These are phyloP conservation scores for Triops longicaudatus DNA, from an alignment of 1,140 invertebrate species.

Conservation along the genomic window DNA sequence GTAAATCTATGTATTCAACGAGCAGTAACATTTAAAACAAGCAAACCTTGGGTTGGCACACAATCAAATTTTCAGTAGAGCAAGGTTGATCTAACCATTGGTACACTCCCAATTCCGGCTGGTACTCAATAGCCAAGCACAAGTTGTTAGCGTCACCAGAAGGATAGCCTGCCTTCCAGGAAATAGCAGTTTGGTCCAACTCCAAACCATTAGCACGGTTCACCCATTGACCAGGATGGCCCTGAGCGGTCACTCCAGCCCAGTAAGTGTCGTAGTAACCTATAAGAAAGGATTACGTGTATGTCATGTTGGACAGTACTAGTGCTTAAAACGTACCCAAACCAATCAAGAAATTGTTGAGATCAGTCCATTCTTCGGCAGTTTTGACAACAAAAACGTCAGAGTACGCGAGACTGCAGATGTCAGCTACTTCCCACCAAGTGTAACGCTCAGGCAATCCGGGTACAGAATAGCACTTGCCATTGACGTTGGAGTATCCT, in stretches of 20 bases:
- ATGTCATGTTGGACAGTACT: neutral
- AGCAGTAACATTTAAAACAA: neutral
- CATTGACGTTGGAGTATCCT: constrained; percentile 13
- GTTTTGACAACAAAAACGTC: constrained; percentile 20
- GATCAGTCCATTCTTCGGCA: neutral
- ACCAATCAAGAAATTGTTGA: constrained; percentile 26
- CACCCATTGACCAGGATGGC: constrained; percentile 23
- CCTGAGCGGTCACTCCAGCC: constrained; percentile 22
- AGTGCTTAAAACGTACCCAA: neutral
- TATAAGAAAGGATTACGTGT: neutral
- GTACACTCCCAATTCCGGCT: constrained; percentile 19
- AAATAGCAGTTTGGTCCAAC: neutral
- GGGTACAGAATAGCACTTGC: constrained; percentile 20
- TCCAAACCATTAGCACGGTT: constrained; percentile 17
- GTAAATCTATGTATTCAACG: constrained; percentile 10
- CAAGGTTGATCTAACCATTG: constrained; percentile 23
- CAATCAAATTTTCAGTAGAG: neutral
- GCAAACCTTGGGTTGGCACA: constrained; percentile 16
- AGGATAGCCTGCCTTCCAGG: constrained; percentile 20
- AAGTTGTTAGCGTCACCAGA: constrained; percentile 16
- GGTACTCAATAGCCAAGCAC: constrained; percentile 26
- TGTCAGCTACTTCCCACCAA: constrained; percentile 20
- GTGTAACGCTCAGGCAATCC: constrained; percentile 19
- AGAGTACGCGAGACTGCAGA: constrained; percentile 21
- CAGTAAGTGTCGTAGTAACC: constrained; percentile 23